Percentiles rank a stretch among this genome's conserved stretches.
phyloP scores from a whole-genome alignment of 2,797 vertebrate species.

The Brachyalestes nurse region DNA sequence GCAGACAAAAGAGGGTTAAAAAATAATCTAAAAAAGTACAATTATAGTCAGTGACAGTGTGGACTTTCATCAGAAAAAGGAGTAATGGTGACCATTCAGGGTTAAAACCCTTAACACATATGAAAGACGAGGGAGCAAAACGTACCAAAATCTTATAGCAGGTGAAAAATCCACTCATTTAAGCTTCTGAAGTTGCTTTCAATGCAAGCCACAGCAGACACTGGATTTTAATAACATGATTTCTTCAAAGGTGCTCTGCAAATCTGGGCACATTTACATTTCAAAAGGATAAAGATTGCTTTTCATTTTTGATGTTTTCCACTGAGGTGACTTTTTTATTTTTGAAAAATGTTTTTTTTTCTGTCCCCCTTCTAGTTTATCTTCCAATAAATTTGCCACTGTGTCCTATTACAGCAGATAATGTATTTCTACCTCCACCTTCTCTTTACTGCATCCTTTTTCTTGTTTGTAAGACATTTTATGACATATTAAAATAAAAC shows the following conservation, averaged over 20 bases:
- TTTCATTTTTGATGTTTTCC: constrained; percentile 75
- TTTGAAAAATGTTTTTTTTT: constrained; percentile 52
- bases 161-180: constrained; percentile 78
- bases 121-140: constrained; percentile 30
- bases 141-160: constrained; percentile 22
- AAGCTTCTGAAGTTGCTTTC: constrained; percentile 80
- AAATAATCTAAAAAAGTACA: neutral
- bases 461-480: constrained; percentile 66
- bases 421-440: constrained; percentile 57
- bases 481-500: constrained; percentile 28
- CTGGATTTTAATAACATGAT: constrained; percentile 89
- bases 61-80: constrained; percentile 21
- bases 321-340: constrained; percentile 72
- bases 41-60: neutral
- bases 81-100: constrained; percentile 27
- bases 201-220: constrained; percentile 77
- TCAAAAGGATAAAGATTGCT: constrained; percentile 89
- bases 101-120: constrained; percentile 57
- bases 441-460: constrained; percentile 43
- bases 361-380: constrained; percentile 64
- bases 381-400: constrained; percentile 70
- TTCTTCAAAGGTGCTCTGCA: constrained; percentile 89
- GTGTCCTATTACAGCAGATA: constrained; percentile 67
- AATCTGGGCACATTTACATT: constrained; percentile 87
- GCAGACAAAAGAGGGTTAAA: neutral